Evolutionary conservation across 2,888 invertebrate species (phyloP), one percentile per base, ranked within the genome.

Genomic region (Drosophila trichaetosa): DNA sequence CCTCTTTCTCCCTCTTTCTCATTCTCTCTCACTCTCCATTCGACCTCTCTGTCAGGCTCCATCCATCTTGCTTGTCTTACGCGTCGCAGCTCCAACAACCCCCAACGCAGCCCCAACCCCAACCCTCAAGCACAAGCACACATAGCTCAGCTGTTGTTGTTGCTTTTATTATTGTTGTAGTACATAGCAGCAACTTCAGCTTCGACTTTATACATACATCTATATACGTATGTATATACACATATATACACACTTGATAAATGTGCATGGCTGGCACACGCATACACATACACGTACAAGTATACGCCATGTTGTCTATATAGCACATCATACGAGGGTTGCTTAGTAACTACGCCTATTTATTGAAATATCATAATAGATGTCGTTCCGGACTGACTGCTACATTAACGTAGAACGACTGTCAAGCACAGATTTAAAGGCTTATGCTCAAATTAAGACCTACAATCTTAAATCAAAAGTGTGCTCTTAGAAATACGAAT

Each of bases 241-340:
- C 31, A 52, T 13, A 70, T 65, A 77, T 57, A 72, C 72, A 73
- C 72, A 75, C 73, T 89, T 85, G 85, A 85, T 89, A 89, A 85
- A 89, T 85, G 85, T 85, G 90, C 85, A 78, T 72, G 86, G 52
- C 73, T 53, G 48, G 63, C 74, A 71, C 60, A 77, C 66, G 70
- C 65, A 59, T 52, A 74, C 24, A 73, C 31, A 54, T 27, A 53
- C 52, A 68, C 58, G 36, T 52, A 54, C 46, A 71, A n/a, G 69
- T 54, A 65, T 74, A 62, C 66, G 72, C 54, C 63, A 42, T 49
- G 69, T 83, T 72, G 78, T 80, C 78, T 72, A 77, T 79, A 73
- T 77, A 63, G 73, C 81, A 72, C 78, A 80, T 81, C 81, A 69
- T 48, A 58, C 81, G 78, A 79, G 79, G 82, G 78, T 24, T 42